Conservation (phyloP, 2,888 invertebrate genomes). For the Galerucella calmariensis region DNA sequence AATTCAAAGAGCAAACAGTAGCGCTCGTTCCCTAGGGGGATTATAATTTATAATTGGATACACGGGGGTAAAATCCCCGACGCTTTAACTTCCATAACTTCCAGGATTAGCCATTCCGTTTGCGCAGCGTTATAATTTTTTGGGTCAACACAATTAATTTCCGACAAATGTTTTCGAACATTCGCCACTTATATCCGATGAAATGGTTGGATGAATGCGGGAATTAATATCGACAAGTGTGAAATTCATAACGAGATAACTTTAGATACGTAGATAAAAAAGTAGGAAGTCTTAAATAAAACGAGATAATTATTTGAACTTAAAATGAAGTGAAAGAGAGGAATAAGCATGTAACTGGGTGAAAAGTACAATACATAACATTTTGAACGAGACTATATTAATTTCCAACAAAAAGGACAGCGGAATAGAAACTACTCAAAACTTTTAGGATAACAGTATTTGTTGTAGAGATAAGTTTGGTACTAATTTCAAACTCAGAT, state of each 20-base stretch:
- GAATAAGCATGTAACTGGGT: too few species aligned
- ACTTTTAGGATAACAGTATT: too few species aligned
- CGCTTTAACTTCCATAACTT: slow-evolving; percentile 42
- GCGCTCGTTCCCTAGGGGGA: slow-evolving; percentile 59
- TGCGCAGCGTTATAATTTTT: slow-evolving; percentile 28
- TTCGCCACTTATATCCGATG: not conserved
- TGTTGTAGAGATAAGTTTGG: too few species aligned
- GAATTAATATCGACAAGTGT: not conserved
- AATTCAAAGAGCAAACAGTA: slow-evolving; percentile 56
- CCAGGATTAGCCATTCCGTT: slow-evolving; percentile 43
- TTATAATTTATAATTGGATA: slow-evolving; percentile 66
- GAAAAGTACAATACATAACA: too few species aligned
- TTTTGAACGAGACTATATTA: too few species aligned
- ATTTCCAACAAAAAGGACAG: too few species aligned
- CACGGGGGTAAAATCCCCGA: slow-evolving; percentile 45
- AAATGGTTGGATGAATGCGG: not conserved
- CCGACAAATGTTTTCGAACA: slow-evolving; percentile 9
- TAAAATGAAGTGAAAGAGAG: too few species aligned
- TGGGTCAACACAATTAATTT: slow-evolving; percentile 36
- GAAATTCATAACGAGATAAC: not conserved
- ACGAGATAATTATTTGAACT: too few species aligned
- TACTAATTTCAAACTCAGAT: too few species aligned
- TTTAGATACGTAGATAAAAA: too few species aligned
- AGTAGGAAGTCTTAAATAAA: too few species aligned
- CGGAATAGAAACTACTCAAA: too few species aligned